Percentiles rank a stretch among this genome's conserved stretches.
Conservation (phyloP, 2,797 vertebrate genomes). For the Coregonus suidteri region DNA sequence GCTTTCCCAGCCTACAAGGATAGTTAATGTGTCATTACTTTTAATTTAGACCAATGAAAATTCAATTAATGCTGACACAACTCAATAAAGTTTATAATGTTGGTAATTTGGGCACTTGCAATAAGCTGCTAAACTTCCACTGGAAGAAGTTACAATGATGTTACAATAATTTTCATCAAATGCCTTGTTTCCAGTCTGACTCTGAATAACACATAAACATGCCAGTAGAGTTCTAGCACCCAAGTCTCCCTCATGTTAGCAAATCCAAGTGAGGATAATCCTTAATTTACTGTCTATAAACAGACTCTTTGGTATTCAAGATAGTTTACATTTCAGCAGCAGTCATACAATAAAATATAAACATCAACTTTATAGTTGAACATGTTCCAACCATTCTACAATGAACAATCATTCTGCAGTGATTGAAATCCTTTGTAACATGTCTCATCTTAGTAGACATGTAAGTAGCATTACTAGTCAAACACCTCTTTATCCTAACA, state of each 20-base stretch:
- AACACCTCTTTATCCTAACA: not conserved
- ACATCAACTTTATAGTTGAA: slow-evolving; percentile 16
- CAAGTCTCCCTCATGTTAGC: not conserved
- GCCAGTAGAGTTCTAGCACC: not conserved
- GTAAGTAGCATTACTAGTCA: not conserved
- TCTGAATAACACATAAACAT: not conserved
- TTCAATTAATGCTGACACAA: not conserved
- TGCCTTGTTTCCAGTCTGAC: slow-evolving; percentile 28
- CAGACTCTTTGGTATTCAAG: not conserved
- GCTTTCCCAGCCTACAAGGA: not conserved
- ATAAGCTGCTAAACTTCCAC: not conserved
- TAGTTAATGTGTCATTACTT: not conserved
- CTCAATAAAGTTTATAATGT: slow-evolving; percentile 5
- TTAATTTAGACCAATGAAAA: not conserved
- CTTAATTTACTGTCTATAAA: slow-evolving; percentile 15
- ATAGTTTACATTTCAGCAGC: not conserved
- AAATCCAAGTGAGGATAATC: slow-evolving; percentile 23
- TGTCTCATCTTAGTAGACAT: not conserved
- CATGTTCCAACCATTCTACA: not conserved
- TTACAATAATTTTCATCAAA: slow-evolving; percentile 44
- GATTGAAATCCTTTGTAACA: not conserved
- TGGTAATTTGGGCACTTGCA: not conserved
- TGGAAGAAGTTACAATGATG: slow-evolving; percentile 11
- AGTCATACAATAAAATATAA: not conserved
- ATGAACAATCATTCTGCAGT: not conserved